Evolutionary conservation across 2,888 invertebrate genomes (phyloP).

Genomic region (Scaptomyza caliginosa): DNA sequence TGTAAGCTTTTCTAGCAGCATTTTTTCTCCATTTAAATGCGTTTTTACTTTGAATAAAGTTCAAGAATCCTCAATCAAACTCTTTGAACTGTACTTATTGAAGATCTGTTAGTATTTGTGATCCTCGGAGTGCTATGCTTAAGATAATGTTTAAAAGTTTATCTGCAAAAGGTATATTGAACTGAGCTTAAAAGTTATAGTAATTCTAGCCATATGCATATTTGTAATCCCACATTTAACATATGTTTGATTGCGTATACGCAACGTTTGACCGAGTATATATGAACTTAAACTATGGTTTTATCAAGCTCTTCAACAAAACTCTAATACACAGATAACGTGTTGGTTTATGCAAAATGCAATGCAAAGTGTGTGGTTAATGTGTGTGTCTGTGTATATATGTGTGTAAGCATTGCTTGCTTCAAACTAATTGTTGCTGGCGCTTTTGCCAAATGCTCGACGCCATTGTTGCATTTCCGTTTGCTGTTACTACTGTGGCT

Average conservation of each 20-base stretch:
- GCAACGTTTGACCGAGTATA: slow-evolving; percentile 25
- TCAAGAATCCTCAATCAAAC: slow-evolving; percentile 13
- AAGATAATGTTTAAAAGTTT: slow-evolving; percentile 5
- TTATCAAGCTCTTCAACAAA: slow-evolving; percentile 48
- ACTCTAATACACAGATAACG: slow-evolving; percentile 48
- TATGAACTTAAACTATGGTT: slow-evolving; percentile 33
- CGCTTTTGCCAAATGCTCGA: slow-evolving; percentile 60
- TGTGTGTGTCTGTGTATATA: slow-evolving; percentile 4
- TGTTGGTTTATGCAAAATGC: slow-evolving; percentile 63
- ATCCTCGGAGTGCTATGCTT: slow-evolving; percentile 14
- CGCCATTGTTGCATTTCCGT: slow-evolving; percentile 49
- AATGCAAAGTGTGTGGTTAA: slow-evolving; percentile 12
- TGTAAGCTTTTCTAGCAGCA: neutral
- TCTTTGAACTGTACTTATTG: slow-evolving; percentile 31
- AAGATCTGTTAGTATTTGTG: slow-evolving; percentile 35
- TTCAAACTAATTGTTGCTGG: slow-evolving; percentile 70
- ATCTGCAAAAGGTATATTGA: slow-evolving; percentile 11
- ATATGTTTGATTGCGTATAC: slow-evolving; percentile 31
- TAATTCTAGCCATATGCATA: too few relatives aligned
- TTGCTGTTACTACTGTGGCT: slow-evolving; percentile 21
- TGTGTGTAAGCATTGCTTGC: slow-evolving; percentile 39
- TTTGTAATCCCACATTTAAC: slow-evolving; percentile 2
- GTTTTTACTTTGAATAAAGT: slow-evolving; percentile 24
- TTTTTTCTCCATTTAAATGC: neutral
- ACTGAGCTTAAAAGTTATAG: slow-evolving; percentile 15